Evolutionary conservation across 2,797 vertebrate species (phyloP), one percentile per base, ranked within the genome.

Genomic region (Enteromius afrohamiltoni): DNA sequence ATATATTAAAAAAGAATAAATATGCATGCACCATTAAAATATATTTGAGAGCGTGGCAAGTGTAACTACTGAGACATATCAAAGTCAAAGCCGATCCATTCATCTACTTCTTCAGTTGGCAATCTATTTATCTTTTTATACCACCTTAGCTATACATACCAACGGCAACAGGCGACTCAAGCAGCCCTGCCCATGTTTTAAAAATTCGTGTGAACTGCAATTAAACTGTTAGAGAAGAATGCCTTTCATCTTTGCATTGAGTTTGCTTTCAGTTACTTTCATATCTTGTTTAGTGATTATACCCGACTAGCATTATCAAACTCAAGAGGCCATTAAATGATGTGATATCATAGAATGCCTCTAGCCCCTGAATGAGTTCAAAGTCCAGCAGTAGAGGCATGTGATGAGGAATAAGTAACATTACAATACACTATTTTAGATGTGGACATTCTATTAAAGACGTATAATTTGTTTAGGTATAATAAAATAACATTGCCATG

Each of bases 161-260:
- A 42, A 58, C 1, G 13, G 40, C 26, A 8, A 45, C 26, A 51
- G 17, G 40, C 58, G 58, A 23, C 31, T 73, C 0, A 53, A 34
- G 21, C 51, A 40, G 55, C 69, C 69, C 69, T 74, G 42, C 55
- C 69, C 69, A 49, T 62, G 26, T 34, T 62, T 73, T 13, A 62
- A 13, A 26, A 1, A 23, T 29, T 81, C 53, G 17, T 23, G 55
- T 14, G 45, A 62, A 34, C 23, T 0, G 3, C 49, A 60, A 45
- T 29, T n/a, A 53, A 51, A 4, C 49, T 58, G 78, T 69, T 68
- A 26, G 16, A 26, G 42, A 80, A 13, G 6, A 79, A 69, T 42
- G 29, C 16, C 26, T 71, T 60, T 45, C 21, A 42, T 58, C 34
- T 47, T 80, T 62, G 23, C 23, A 69, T 13, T 51, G 31, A 45